phyloP scores from a whole-genome alignment of 2,113 vertebrate species.

The Murina feae region DNA sequence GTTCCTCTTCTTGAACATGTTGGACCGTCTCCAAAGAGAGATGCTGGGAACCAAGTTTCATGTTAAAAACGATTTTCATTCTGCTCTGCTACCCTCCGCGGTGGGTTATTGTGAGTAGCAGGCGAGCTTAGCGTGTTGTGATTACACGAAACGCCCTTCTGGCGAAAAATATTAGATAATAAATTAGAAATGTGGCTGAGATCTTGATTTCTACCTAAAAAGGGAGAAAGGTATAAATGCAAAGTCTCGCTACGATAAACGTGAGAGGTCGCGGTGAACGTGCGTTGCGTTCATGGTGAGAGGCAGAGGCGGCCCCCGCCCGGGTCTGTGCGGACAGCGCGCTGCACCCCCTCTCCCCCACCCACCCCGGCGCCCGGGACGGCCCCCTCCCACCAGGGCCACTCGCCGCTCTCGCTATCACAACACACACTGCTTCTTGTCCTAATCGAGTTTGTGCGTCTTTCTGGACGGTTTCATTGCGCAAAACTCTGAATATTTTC shows the following conservation, averaged over 20 bases:
- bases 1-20: conserved; percentile 13
- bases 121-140: conserved; percentile 79
- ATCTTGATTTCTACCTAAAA: conserved; percentile 79
- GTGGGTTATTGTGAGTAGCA: conserved; percentile 76
- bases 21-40: conserved; percentile 59
- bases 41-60: conserved; percentile 58
- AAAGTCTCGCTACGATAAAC: conserved; percentile 83
- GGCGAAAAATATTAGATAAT: conserved; percentile 77
- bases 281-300: conserved; percentile 80
- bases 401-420: conserved; percentile 48
- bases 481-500: conserved; percentile 72
- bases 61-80: conserved; percentile 59
- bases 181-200: conserved; percentile 79
- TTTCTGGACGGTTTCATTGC: conserved; percentile 73
- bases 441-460: conserved; percentile 75
- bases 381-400: neutral
- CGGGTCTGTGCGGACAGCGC: neutral
- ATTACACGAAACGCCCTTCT: conserved; percentile 75
- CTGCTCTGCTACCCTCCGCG: conserved; percentile 56
- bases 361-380: neutral
- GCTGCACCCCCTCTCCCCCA: neutral
- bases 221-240: conserved; percentile 66
- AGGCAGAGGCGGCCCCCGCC: conserved; percentile 70
- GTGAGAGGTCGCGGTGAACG: conserved; percentile 78
- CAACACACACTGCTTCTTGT: conserved; percentile 30